Conservation (phyloP, 2,888 invertebrate species). For the Drosophila testacea region DNA sequence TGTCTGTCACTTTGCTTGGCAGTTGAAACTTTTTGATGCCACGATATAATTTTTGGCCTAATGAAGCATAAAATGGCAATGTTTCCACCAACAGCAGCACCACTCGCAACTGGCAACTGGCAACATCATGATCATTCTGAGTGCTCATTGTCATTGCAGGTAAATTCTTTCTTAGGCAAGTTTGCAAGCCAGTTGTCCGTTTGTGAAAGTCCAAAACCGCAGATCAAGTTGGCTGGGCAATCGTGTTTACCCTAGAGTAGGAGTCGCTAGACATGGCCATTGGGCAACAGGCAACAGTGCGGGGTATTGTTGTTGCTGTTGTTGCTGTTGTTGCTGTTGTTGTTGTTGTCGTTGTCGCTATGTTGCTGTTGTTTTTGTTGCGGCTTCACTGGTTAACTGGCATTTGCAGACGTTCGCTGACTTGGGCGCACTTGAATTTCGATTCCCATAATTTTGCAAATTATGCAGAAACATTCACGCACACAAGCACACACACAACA, state of each 20-base stretch:
- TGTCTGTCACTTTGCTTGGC: constrained; percentile 62
- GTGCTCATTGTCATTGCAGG: constrained; percentile 60
- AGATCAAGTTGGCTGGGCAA: constrained; percentile 66
- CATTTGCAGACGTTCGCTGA: constrained; percentile 53
- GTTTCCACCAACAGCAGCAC: constrained; percentile 16
- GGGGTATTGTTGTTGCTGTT: not conserved
- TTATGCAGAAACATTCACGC: constrained; percentile 71
- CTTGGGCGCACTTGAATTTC: constrained; percentile 63
- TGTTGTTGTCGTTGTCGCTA: not conserved
- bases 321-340: constrained; percentile 5
- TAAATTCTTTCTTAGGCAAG: constrained; percentile 55
- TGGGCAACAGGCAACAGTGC: constrained; percentile 30
- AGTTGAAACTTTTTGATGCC: constrained; percentile 51
- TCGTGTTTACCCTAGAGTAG: constrained; percentile 70
- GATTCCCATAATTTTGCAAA: constrained; percentile 77
- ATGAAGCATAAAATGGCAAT: constrained; percentile 77
- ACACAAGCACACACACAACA: constrained; percentile 43
- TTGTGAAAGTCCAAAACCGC: constrained; percentile 75
- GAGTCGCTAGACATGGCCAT: constrained; percentile 63
- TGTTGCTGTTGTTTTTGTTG: constrained; percentile 32
- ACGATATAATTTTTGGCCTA: constrained; percentile 76
- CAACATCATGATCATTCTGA: constrained; percentile 56
- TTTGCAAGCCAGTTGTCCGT: constrained; percentile 52
- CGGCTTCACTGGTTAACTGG: constrained; percentile 69
- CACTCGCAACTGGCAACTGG: constrained; percentile 8